Base-by-base conservation (phyloP, 2,888 invertebrate species). In the Mythimna loreyi region DNA sequence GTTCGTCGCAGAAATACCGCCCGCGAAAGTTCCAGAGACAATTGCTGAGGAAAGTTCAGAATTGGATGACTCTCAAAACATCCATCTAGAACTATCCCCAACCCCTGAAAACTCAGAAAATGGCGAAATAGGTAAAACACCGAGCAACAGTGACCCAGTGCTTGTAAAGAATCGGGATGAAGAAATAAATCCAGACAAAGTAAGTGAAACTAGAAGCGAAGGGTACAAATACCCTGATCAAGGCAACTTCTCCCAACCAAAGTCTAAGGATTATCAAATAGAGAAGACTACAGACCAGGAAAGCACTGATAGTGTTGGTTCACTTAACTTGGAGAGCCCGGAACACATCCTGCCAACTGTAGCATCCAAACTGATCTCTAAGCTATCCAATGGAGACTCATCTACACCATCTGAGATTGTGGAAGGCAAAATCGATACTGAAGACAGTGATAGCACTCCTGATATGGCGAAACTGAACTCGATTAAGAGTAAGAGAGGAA, bases 321-420 rank as follows among this genome's bases (percentile, higher is more conserved):
- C 95, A 1, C 78, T 92, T 9, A 88, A 80, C 52, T 79, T 95
- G 60, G 94, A 94, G 8, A 95, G 94, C 77, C 95, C 94, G 3
- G 95, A 93, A 28, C 87, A 89, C 58, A 80, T 3, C 5, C 65
- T 90, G 19, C 93, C 93, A 2, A 93, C 80, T 68, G 92, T 93
- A 1, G 85, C 94, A 47, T 93, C 94, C 0, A 95, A 95, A 79
- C 72, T 96, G 64, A 95, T 96, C 28, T 91, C 94, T 0, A 95
- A 96, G 86, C 83, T 96, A n/a, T 95, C 95, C 0, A 96, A 96
- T 64, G 96, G 96, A 1, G 91, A 93, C 71, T 95, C 96, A 0
- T 96, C 96, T 16, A 96, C 96, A 0, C 96, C 96, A 7, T 91
- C 94, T 0, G 95, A 96, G 75, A 53, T 86, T 11, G 6, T 80